Base-by-base conservation (phyloP, 2,888 invertebrate species). In the Ichneumoninae sp. region DNA sequence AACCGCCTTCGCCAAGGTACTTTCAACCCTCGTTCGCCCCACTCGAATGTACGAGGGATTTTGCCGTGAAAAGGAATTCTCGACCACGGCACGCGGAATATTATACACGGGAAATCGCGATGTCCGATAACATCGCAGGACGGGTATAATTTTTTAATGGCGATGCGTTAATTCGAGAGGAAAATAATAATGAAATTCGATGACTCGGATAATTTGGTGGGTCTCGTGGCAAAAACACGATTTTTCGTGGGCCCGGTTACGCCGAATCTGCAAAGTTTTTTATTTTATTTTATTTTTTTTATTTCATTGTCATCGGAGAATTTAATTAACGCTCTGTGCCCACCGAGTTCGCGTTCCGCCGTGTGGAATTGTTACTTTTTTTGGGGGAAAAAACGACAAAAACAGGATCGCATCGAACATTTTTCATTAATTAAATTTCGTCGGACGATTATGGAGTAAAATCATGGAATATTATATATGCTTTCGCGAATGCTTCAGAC, bases 21-120 rank as follows among this genome's bases (percentile, higher is more conserved):
- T 77, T 77, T 68, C 60, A 72, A 80, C 68, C 71, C 77, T 72
- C 72, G 75, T 76, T 68, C 52, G 30, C 65, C 33, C 26, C 10
- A 19, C 57, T 44, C 33, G 57, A 26, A 22, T 36, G 22, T 60
- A 13, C 30, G 26, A 60, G 60, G 26, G 54, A 54, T 60, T 60
- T 60, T 6, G 10, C 60, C 22, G 60, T 10, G 60, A 30, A 60
- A 26, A 26, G 60, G 13, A 13, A 60, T 7, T 60, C 13, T 30
- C 60, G 22, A 26, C 16, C 13, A 13, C 13, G 22, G 13, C 30
- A n/a, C 26, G 13, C 22, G 26, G 16, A 26, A 60, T 60, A 60
- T 60, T 60, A 16, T 13, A 30, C 60, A 60, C 22, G 26, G 26
- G 40, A 60, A 60, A 30, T 16, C 30, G 13, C 22, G 4, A 60